Evolutionary conservation across 2,113 vertebrate genomes (phyloP), one percentile per base, ranked within the genome.

Genomic region (Gymnocephalus cernua): DNA sequence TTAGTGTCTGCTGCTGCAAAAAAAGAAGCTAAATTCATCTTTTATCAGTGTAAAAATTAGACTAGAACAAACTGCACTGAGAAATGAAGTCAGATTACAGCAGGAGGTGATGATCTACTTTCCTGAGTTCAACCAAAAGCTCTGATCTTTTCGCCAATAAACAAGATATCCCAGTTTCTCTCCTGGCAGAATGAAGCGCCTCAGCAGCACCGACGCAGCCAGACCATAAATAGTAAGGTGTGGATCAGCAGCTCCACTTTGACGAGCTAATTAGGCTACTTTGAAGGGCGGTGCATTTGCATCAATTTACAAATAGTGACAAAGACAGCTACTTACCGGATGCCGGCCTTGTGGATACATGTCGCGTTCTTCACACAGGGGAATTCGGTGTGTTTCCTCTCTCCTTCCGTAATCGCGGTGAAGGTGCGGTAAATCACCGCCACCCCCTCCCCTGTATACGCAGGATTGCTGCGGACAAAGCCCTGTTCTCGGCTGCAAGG

Each of bases 341-440:
- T 98, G 97, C 94, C 97, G 95, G 96, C 97, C 97, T 95, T 97
- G 97, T 86, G 97, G 96, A 96, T 97, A 98, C 97, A 98, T 98
- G 94, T 91, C 92, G 91, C 89, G 89, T 92, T 87, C 85, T 87
- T 88, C 76, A 47, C 89, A 77, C 82, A 54, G 61, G 85, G 79
- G 78, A 91, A 84, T 92, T 65, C 69, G 71, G 71, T 63, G 77
- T 73, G 87, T 82, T 91, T 76, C 68, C 82, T 74, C 71, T 32
- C 85, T 72, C 48, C 21, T 23, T 70, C 77, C 64, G 93, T 89
- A 92, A 92, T 94, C 89, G 87, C 86, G 83, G 90, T 27, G 87
- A 93, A 92, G 86, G 89, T 89, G 91, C 91, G 88, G 85, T 86
- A 87, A 80, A 93, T 93, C 91, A 89, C 91, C 92, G 86, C 91